A percentile compares a stretch with the other conserved stretches of the same genome.
Evolutionary conservation across 2,113 vertebrate species (phyloP).

Genomic region (Camelus dromedarius): DNA sequence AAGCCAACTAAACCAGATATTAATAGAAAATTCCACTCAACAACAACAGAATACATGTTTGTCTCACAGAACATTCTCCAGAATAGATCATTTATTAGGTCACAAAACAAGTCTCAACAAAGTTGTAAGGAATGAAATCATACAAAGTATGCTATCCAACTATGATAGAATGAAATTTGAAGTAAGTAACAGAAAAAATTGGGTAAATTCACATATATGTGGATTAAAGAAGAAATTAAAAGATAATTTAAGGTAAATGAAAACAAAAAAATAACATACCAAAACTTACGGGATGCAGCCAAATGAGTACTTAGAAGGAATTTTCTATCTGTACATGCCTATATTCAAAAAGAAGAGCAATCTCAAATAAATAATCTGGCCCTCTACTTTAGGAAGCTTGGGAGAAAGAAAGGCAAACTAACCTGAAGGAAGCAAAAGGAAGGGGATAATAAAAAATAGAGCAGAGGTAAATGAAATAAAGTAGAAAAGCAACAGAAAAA

Average conservation of each 20-base stretch:
- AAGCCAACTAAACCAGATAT: background rate
- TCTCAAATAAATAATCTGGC: background rate
- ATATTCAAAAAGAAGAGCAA: background rate
- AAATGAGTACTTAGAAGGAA: background rate
- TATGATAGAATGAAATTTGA: background rate
- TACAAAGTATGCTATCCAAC: background rate
- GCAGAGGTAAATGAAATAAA: background rate
- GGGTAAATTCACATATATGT: background rate
- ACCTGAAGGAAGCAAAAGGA: background rate
- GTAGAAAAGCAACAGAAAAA: background rate
- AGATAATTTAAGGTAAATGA: slow-evolving; percentile 24
- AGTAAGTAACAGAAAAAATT: background rate
- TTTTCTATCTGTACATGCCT: background rate
- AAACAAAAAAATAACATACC: background rate
- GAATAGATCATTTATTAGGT: background rate
- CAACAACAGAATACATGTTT: background rate
- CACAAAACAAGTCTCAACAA: background rate
- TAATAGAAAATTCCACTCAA: background rate
- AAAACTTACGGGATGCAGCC: background rate
- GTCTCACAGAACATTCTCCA: background rate
- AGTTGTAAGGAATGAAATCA: background rate
- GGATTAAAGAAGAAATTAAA: background rate
- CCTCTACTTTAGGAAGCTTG: background rate
- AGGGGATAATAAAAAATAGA: background rate
- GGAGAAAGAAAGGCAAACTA: background rate